Evolutionary conservation across 2,113 vertebrate species (phyloP).

Genomic region (Macaca mulatta): DNA sequence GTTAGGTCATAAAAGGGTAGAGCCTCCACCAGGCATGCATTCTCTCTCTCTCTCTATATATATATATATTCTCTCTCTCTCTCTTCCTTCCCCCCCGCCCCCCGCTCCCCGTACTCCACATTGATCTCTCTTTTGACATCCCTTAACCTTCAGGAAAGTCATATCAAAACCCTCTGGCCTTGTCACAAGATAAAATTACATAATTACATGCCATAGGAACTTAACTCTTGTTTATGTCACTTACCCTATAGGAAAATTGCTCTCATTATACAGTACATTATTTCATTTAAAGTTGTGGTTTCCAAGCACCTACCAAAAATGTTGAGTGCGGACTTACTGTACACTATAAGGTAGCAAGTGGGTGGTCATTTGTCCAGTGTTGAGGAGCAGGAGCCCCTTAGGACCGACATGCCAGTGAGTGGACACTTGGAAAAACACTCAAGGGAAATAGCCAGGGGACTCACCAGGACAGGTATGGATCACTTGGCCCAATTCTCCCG

Average conservation of each 20-base stretch:
- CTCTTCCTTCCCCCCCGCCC: not conserved
- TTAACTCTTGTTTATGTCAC: not conserved
- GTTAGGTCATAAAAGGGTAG: not conserved
- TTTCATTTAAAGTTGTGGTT: not conserved
- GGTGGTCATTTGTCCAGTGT: not conserved
- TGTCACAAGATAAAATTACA: not conserved
- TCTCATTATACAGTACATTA: not conserved
- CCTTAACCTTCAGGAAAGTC: not conserved
- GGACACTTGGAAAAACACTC: not conserved
- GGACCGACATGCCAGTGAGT: not conserved
- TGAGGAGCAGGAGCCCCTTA: not conserved
- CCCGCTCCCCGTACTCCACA: not conserved
- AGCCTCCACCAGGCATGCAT: not conserved
- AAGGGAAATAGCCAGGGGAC: not conserved
- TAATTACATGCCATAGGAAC: not conserved
- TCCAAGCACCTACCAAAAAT: not conserved
- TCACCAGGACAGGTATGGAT: not conserved
- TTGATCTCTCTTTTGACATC: not conserved
- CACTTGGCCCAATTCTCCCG: not conserved
- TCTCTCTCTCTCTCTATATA: not conserved
- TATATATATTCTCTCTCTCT: accelerated
- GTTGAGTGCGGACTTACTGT: not conserved
- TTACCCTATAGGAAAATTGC: not conserved
- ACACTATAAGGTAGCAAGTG: not conserved
- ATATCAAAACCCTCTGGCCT: not conserved